Evolutionary conservation across 2,113 vertebrate species (phyloP).

Genomic region (Nycticebus coucang): DNA sequence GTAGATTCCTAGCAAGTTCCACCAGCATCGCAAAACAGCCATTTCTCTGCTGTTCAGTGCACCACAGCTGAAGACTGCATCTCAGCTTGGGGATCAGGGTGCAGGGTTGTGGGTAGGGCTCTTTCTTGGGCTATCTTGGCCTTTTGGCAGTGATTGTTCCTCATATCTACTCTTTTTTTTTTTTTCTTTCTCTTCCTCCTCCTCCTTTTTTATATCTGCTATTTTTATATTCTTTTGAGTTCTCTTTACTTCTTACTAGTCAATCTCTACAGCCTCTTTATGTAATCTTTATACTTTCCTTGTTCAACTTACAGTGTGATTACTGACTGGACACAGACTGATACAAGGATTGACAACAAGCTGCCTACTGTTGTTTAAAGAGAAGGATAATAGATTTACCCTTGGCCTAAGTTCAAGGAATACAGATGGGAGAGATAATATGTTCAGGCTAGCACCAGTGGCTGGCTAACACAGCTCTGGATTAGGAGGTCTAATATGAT

Average conservation of each 20-base stretch:
- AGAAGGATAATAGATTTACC: background rate
- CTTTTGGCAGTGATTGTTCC: background rate
- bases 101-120: background rate
- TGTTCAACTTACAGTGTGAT: background rate
- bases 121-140: background rate
- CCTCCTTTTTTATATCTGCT: background rate
- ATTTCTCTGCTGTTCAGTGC: background rate
- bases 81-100: background rate
- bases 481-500: background rate
- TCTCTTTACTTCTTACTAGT: background rate
- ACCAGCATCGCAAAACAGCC: background rate
- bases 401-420: background rate
- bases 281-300: background rate
- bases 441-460: background rate
- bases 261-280: background rate
- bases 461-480: background rate
- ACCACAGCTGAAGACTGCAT: background rate
- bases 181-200: background rate
- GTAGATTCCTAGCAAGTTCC: background rate
- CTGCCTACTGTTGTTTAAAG: background rate
- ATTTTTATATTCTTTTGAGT: background rate
- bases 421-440: background rate
- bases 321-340: background rate
- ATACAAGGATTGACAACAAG: background rate
- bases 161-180: background rate